A percentile compares a stretch with the other conserved stretches of the same genome.
These are phyloP conservation scores for Leptinotarsa defecta DNA, from an alignment of 1,140 invertebrate species.

Conservation along the genomic window DNA sequence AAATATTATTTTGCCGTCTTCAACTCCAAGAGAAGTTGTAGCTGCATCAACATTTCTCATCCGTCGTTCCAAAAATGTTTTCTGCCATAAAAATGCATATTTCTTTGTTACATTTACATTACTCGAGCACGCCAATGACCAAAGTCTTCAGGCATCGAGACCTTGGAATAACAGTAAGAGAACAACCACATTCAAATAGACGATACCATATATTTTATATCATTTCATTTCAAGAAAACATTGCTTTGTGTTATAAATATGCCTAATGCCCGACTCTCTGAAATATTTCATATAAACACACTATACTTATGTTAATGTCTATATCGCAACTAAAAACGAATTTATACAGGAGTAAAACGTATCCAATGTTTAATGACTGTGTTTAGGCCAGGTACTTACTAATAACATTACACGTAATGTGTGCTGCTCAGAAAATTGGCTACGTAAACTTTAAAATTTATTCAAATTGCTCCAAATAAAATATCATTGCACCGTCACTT, in stretches of 20 bases:
- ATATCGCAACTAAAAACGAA: conserved; percentile 20
- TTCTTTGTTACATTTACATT: background rate
- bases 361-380: conserved; percentile 14
- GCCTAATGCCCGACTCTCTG: background rate
- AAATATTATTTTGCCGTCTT: no score
- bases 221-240: background rate
- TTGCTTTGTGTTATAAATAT: background rate
- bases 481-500: conserved; percentile 3
- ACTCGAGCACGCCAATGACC: background rate
- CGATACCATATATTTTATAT: conserved; percentile 1
- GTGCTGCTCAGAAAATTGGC: conserved; percentile 1
- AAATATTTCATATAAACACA: conserved; percentile 10
- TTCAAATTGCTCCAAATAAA: conserved; percentile 21
- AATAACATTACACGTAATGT: conserved; percentile 19
- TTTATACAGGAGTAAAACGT: conserved; percentile 19
- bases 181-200: background rate
- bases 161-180: background rate
- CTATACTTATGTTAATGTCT: conserved; percentile 24
- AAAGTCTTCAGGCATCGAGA: background rate
- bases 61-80: no score
- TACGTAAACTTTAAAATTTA: conserved; percentile 11
- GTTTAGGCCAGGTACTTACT: conserved; percentile 11
- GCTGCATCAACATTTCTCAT: no score
- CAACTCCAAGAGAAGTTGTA: no score
- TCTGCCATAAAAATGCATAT: no score